These are phyloP conservation scores for Bombus waltoni DNA, from an alignment of 1,140 invertebrate genomes.

Conservation along the genomic window DNA sequence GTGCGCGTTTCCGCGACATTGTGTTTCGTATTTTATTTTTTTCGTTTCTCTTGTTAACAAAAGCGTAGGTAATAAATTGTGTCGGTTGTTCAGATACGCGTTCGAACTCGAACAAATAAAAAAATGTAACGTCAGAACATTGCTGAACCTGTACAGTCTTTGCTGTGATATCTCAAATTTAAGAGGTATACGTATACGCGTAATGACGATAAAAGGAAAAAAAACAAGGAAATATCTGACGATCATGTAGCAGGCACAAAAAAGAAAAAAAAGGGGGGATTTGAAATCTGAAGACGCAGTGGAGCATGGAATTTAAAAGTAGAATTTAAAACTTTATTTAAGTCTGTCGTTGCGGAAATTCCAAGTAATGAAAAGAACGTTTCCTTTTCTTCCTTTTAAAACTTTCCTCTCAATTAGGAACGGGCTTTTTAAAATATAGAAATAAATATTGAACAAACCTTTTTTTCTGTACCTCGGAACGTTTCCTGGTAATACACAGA, in stretches of 20 bases:
- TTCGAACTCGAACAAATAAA: too few species aligned
- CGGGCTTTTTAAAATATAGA: too few species aligned
- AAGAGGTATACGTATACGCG: background rate
- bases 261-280: background rate
- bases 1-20: too few species aligned
- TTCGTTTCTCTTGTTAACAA: too few species aligned
- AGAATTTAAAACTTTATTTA: background rate
- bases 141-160: too few species aligned
- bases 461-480: background rate
- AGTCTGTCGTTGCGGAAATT: background rate
- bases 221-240: background rate
- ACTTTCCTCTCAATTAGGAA: background rate
- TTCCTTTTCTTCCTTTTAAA: background rate
- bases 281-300: too few species aligned
- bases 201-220: background rate
- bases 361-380: background rate
- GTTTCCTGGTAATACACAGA: background rate
- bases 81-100: too few species aligned
- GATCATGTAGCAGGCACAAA: background rate
- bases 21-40: too few species aligned
- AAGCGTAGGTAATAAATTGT: too few species aligned
- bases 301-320: background rate
- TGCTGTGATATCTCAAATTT: background rate
- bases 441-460: background rate
- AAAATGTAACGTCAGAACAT: too few species aligned